A percentile compares a stretch with the other conserved stretches of the same genome.
Evolutionary conservation across 2,113 vertebrate genomes (phyloP).

Genomic region (Podocnemis expansa): DNA sequence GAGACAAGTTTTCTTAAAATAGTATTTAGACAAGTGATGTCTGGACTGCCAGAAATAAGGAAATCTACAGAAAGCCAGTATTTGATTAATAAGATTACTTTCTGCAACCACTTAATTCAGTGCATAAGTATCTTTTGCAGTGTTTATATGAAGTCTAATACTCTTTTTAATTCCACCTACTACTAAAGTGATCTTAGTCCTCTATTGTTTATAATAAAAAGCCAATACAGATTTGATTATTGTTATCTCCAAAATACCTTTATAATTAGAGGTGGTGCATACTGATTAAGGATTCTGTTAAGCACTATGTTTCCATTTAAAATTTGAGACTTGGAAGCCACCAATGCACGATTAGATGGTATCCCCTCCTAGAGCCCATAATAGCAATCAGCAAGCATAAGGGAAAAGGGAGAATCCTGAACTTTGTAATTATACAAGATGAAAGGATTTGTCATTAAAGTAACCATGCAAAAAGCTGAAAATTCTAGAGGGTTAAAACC

Average conservation of each 20-base stretch:
- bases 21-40: no score
- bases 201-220: not conserved
- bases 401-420: not conserved
- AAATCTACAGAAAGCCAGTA: no score
- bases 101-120: no score
- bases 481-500: conserved; percentile 19
- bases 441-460: not conserved
- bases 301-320: not conserved
- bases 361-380: not conserved
- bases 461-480: not conserved
- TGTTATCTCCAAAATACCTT: not conserved
- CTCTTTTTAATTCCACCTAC: no score
- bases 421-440: conserved; percentile 18
- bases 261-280: not conserved
- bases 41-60: no score
- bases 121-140: no score
- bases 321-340: conserved; percentile 23
- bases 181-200: not conserved
- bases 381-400: conserved; percentile 18
- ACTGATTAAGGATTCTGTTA: not conserved
- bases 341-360: not conserved
- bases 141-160: no score
- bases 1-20: no score
- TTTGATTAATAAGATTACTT: no score
- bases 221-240: not conserved